Evolutionary conservation across 2,888 invertebrate genomes (phyloP), one percentile per base, ranked within the genome.

Genomic region (Calliopum simillimum): DNA sequence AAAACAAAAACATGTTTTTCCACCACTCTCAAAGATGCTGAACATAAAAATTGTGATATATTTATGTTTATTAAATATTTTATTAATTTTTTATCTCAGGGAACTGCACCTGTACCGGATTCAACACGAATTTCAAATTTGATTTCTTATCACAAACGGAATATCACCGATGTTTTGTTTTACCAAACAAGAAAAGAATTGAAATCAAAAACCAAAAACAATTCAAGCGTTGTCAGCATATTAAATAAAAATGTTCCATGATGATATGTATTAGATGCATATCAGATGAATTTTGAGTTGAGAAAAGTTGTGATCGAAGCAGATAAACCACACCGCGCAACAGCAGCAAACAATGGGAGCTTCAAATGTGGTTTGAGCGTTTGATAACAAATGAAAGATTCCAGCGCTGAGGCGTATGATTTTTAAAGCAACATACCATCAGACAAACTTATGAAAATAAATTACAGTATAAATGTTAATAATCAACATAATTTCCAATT

Each of bases 401-500:
- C 43, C 2, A 59, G 41, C 41, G 33, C 19, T 25, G 51, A 47
- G 64, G 64, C 51, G 33, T 33, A 33, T 33, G 5, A 33, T 33
- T 33, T 5, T 6, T 33, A 5, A 33, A 46, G 13, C 25, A 56
- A 56, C 19, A 46, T 43, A 55, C n/a, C n/a, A n/a, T n/a, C 3
- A n/a, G 25, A 56, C 21, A 33, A 44, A 61, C 33, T 44, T 21
- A 2, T 55, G 44, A 21, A 64, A 65, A 65, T 65, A 65, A 65
- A 65, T 65, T 66, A 66, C 66, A 66, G 47, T 56, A 66, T 56
- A 66, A 56, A 58, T 47, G 46, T 58, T 58, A 14, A 47, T 66
- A 66, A 58, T 66, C 56, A 66, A 58, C 66, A 66, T 66, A 64
- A 64, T 64, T 64, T 63, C 51, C n/a, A 13, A 51, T 19, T 56